Base-by-base conservation (phyloP, 1,140 invertebrate genomes). In the Zaprionus gabonicus region DNA sequence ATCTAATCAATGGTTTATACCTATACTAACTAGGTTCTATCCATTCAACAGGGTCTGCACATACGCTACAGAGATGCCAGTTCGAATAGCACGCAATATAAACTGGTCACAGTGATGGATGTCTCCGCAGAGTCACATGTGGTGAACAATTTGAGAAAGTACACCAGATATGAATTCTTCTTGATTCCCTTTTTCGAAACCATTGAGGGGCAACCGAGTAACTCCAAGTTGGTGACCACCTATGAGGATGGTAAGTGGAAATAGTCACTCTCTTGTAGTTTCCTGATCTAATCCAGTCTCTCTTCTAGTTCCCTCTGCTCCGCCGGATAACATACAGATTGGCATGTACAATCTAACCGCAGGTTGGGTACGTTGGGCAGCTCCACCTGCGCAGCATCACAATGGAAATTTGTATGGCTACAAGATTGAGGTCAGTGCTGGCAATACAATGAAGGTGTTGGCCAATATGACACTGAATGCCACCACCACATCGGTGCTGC, bases 151-250 rank as follows among this genome's bases (percentile, higher is more conserved):
- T 93, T 98, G 20, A 95, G 96, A 63, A 97, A 98, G 80, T 97
- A 95, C 84, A 97, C 96, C 9, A 96, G 96, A 82, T 98, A 98
- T 88, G 97, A 98, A 93, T 97, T 98, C 82, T 98, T 98, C 80
- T 94, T 98, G 20, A 96, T 97, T n/a, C 97, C 97, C 51, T 98
- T 96, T 93, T 97, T 96, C 91, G 96, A 97, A 78, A 96, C 95
- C 4, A 95, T 98, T 15, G 96, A 97, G 80, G 97, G 97, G 1
- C 95, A 96, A 77, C 97, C 97, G 4, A 96, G 96, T 25, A 97
- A 97, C 91, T 96, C 96, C 1, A 95, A 95, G 82, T 91, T 95
- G 10, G 95, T 95, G 0, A 95, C 94, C 36, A 97, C 96, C 1
- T 92, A 95, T 38, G 96, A 97, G 93, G 96, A 96, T 92, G 94